Conservation (phyloP, 2,888 invertebrate species). For the Hirtodrosophila duncani region DNA sequence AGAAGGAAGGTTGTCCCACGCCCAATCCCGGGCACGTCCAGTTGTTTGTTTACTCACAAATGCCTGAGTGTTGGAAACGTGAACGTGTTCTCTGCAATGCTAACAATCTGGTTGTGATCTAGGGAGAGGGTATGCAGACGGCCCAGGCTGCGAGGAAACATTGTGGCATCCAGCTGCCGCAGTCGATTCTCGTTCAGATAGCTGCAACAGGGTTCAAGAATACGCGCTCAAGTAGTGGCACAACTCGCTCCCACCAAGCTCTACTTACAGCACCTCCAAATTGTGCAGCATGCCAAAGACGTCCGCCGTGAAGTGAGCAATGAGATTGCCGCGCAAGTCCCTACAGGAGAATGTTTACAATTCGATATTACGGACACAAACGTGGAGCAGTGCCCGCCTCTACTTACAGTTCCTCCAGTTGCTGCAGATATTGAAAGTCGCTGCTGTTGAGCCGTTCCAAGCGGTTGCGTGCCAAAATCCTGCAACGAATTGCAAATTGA, state of each 20-base stretch:
- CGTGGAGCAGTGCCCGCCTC: no score
- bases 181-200: constrained; percentile 79
- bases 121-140: constrained; percentile 79
- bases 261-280: constrained; percentile 79
- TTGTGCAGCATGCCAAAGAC: constrained; percentile 77
- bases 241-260: no score
- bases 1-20: no score
- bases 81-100: constrained; percentile 73
- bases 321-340: constrained; percentile 79
- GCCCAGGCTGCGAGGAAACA: constrained; percentile 75
- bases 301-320: constrained; percentile 74
- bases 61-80: constrained; percentile 76
- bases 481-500: constrained; percentile 34
- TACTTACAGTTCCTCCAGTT: constrained; percentile 74
- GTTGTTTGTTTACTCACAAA: constrained; percentile 78
- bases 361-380: neutral
- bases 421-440: constrained; percentile 67
- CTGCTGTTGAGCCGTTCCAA: constrained; percentile 60
- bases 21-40: no score
- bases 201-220: no score
- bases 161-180: constrained; percentile 65
- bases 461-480: constrained; percentile 75
- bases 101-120: constrained; percentile 77
- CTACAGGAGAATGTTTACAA: constrained; percentile 57
- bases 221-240: no score